Conservation (phyloP, 2,797 vertebrate genomes). For the Crocodylus rhombifer region DNA sequence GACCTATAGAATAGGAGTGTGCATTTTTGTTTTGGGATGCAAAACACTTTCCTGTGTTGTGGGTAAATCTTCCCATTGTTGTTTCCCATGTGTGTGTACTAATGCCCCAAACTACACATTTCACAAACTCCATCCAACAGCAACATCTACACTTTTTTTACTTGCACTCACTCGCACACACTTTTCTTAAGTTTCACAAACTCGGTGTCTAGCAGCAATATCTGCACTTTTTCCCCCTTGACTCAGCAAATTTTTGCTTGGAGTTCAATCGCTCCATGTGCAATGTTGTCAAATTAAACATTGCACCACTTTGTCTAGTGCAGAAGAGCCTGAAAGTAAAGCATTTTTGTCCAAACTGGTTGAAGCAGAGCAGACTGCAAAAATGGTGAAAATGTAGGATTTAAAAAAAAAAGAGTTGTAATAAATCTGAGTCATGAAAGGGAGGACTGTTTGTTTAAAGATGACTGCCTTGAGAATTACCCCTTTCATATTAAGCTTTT, state of each 20-base stretch:
- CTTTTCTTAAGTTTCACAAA: background rate
- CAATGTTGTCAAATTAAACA: background rate
- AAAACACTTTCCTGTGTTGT: background rate
- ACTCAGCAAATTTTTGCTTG: background rate
- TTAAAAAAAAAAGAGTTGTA: slow-evolving; percentile 27
- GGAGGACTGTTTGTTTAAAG: background rate
- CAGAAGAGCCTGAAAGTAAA: slow-evolving; percentile 32
- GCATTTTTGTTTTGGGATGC: background rate
- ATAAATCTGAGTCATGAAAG: slow-evolving; percentile 25
- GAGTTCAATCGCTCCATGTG: background rate
- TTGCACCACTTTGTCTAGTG: background rate
- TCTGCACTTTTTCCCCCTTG: background rate
- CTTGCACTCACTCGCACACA: too few species aligned
- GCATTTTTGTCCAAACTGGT: slow-evolving; percentile 11
- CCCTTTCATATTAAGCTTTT: slow-evolving; percentile 40
- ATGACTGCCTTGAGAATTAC: background rate
- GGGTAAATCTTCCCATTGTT: too few species aligned
- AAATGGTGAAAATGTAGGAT: background rate
- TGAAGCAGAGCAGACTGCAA: slow-evolving; percentile 18
- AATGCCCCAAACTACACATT: too few species aligned
- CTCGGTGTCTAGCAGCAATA: background rate
- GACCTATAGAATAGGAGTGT: background rate
- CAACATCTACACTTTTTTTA: too few species aligned
- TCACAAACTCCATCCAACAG: too few species aligned
- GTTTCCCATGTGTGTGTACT: background rate